phyloP scores from a whole-genome alignment of 2,797 vertebrate genomes.

The Oceanodroma leucorhoa region DNA sequence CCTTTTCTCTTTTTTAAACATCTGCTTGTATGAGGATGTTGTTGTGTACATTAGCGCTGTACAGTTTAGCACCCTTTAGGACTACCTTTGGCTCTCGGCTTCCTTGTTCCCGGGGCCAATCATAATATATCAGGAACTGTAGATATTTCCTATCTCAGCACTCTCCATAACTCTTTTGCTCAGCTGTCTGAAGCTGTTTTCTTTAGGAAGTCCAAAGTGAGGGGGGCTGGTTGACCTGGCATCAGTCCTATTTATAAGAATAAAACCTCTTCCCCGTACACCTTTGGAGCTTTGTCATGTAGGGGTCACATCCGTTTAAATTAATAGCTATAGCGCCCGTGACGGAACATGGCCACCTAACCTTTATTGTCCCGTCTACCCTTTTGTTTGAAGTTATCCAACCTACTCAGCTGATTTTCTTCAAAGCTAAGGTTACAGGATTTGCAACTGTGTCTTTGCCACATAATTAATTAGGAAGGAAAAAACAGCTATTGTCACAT shows the following conservation, averaged over 20 bases:
- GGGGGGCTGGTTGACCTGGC: constrained; percentile 84
- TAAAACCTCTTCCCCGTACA: constrained; percentile 78
- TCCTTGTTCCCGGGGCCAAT: constrained; percentile 76
- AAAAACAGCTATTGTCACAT: background rate
- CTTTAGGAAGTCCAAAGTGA: constrained; percentile 91
- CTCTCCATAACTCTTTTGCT: constrained; percentile 75
- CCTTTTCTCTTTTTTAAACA: constrained; percentile 56
- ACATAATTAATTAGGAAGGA: constrained; percentile 21
- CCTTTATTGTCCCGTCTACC: constrained; percentile 69
- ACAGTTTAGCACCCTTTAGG: constrained; percentile 77
- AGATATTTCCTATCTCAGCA: constrained; percentile 77
- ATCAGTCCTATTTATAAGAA: constrained; percentile 88
- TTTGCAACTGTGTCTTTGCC: background rate
- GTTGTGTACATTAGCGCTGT: constrained; percentile 71
- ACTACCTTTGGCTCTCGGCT: constrained; percentile 76
- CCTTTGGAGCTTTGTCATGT: constrained; percentile 82
- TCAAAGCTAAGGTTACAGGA: constrained; percentile 45
- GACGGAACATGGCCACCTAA: constrained; percentile 62
- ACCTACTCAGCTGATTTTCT: constrained; percentile 62
- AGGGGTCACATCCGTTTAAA: constrained; percentile 85
- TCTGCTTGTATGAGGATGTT: constrained; percentile 88
- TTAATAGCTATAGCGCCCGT: constrained; percentile 16
- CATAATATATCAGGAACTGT: constrained; percentile 87
- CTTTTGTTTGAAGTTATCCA: constrained; percentile 70
- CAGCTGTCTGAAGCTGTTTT: constrained; percentile 83